These are phyloP conservation scores for Hirundichthys speculiger DNA, from an alignment of 2,113 vertebrate species.

Conservation along the genomic window DNA sequence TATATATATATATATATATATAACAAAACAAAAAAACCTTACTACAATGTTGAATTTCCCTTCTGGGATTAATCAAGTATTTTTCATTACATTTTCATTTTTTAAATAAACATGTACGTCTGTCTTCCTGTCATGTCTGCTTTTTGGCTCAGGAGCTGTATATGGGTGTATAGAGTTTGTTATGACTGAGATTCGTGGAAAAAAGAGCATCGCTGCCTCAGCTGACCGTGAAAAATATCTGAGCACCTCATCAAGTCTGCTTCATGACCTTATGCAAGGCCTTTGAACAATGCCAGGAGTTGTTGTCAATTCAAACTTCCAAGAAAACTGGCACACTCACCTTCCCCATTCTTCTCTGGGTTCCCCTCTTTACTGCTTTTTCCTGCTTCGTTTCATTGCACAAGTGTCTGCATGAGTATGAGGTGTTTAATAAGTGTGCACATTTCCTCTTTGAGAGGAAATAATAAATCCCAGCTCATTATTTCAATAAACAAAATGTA, in stretches of 20 bases:
- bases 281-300: constrained; percentile 56
- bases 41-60: too few species aligned
- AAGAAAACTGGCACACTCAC: constrained; percentile 39
- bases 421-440: constrained; percentile 76
- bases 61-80: too few species aligned
- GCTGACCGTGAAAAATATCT: constrained; percentile 38
- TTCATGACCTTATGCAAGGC: constrained; percentile 55
- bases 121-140: constrained; percentile 33
- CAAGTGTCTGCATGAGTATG: constrained; percentile 46
- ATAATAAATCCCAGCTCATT: constrained; percentile 74
- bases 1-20: too few species aligned
- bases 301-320: constrained; percentile 64
- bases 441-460: constrained; percentile 71
- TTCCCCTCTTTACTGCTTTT: constrained; percentile 60
- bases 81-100: too few species aligned
- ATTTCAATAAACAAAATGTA: constrained; percentile 76
- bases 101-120: constrained; percentile 35
- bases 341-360: constrained; percentile 63
- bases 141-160: constrained; percentile 3
- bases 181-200: constrained; percentile 33
- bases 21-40: too few species aligned
- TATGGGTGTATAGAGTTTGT: constrained; percentile 11
- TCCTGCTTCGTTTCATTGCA: constrained; percentile 53
- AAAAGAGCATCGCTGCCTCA: constrained; percentile 13
- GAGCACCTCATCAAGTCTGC: constrained; percentile 51